Evolutionary conservation across 64 coral and sea anemone species (phyloP).

Genomic region (Actinia tenebrosa): DNA sequence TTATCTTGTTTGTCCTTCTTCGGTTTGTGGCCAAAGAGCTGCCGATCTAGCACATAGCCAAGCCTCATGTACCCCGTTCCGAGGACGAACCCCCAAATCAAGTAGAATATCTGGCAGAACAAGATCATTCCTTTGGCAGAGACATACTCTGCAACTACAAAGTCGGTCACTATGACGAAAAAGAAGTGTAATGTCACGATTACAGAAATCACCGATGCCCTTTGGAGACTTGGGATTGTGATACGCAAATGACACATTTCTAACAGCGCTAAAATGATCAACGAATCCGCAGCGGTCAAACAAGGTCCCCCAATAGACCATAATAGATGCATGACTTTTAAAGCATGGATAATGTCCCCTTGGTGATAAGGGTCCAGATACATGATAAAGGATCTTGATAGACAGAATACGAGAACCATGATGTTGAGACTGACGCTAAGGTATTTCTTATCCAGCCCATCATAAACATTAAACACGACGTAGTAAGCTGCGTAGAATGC

Average conservation of each 20-base stretch:
- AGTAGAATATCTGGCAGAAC: conserved; percentile 86
- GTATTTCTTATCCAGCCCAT: conserved; percentile 73
- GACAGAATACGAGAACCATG: conserved; percentile 80
- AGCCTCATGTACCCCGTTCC: conserved; percentile 63
- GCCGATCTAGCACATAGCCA: conserved; percentile 69
- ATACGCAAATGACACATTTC: conserved; percentile 69
- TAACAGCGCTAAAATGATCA: conserved; percentile 75
- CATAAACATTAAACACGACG: conserved; percentile 71
- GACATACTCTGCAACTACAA: conserved; percentile 71
- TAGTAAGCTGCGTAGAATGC: conserved; percentile 80
- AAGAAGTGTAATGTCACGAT: conserved; percentile 66
- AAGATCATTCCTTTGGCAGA: conserved; percentile 88
- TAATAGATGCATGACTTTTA: conserved; percentile 66
- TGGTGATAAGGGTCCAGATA: conserved; percentile 91
- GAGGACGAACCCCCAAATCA: conserved; percentile 62
- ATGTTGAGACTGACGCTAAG: conserved; percentile 82
- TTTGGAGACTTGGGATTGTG: conserved; percentile 66
- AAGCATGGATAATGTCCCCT: conserved; percentile 52
- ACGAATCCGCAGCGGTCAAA: conserved; percentile 67
- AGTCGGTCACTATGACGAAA: conserved; percentile 66
- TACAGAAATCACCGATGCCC: conserved; percentile 34
- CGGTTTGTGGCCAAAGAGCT: conserved; percentile 56
- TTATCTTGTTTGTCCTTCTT: conserved; percentile 64
- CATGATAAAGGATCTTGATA: conserved; percentile 66
- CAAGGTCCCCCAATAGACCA: conserved; percentile 91